These are phyloP conservation scores for Eurosta solidaginis DNA, from an alignment of 1,140 invertebrate species.

Conservation along the genomic window DNA sequence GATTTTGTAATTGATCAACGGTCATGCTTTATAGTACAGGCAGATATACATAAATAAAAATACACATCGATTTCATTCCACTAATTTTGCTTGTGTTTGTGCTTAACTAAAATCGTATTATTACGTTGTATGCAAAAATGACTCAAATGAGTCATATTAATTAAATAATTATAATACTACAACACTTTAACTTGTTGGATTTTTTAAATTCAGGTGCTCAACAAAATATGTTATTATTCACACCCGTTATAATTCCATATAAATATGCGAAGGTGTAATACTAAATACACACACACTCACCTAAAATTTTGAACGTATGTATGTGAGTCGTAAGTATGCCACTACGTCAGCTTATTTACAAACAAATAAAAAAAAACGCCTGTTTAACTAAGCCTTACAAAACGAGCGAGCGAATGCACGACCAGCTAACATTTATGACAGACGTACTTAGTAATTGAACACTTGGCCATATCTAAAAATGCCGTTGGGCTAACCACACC, in stretches of 20 bases:
- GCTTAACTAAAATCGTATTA: background rate
- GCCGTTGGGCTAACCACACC: no score
- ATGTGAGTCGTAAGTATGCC: background rate
- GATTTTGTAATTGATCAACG: background rate
- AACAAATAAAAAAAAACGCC: background rate
- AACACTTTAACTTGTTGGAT: constrained; percentile 8
- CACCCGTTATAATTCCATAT: background rate
- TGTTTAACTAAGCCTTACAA: constrained; percentile 14
- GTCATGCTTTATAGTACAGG: background rate
- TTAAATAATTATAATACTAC: constrained; percentile 2
- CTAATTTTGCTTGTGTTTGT: no score
- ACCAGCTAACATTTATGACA: background rate
- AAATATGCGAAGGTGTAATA: background rate
- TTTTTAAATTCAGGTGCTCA: background rate
- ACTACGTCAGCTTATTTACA: background rate
- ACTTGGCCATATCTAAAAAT: background rate
- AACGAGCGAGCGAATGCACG: background rate
- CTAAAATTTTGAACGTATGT: background rate
- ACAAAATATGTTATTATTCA: constrained; percentile 1
- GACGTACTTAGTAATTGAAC: background rate
- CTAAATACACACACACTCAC: background rate
- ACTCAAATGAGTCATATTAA: constrained; percentile 5
- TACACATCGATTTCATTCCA: background rate
- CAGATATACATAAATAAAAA: background rate
- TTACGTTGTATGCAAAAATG: background rate